Conservation (phyloP, 2,797 vertebrate species). For the Halcyon smyrnensis region DNA sequence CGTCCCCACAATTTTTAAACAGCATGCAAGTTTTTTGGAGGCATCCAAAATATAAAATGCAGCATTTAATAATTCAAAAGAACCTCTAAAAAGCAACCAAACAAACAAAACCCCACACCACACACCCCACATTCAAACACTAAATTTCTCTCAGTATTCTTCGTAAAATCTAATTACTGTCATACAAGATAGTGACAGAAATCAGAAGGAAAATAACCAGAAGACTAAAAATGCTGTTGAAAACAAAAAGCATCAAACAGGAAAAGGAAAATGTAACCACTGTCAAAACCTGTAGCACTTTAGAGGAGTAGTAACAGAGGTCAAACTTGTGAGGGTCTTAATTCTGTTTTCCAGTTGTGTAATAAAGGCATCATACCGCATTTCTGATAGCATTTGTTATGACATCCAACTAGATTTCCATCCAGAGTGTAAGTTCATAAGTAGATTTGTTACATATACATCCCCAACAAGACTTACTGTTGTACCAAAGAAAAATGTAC, state of each 20-base stretch:
- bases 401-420: background rate
- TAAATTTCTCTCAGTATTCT: background rate
- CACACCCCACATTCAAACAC: background rate
- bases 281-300: background rate
- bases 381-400: background rate
- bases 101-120: fast-evolving
- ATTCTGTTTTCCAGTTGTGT: background rate
- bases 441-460: background rate
- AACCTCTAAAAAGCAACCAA: background rate
- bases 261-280: slow-evolving; percentile 13
- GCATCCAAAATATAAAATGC: background rate
- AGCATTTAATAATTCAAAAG: background rate
- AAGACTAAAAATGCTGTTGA: background rate
- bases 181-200: background rate
- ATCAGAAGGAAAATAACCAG: background rate
- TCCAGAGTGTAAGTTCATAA: background rate
- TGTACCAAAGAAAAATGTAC: background rate
- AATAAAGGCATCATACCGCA: background rate
- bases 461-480: background rate
- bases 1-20: background rate
- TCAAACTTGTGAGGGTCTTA: background rate
- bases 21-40: background rate
- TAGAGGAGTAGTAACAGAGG: background rate
- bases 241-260: background rate
- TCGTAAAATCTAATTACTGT: background rate